A percentile compares a stretch with the other conserved stretches of the same genome.
Conservation (phyloP, 2,888 invertebrate genomes). For the Oligia latruncula region DNA sequence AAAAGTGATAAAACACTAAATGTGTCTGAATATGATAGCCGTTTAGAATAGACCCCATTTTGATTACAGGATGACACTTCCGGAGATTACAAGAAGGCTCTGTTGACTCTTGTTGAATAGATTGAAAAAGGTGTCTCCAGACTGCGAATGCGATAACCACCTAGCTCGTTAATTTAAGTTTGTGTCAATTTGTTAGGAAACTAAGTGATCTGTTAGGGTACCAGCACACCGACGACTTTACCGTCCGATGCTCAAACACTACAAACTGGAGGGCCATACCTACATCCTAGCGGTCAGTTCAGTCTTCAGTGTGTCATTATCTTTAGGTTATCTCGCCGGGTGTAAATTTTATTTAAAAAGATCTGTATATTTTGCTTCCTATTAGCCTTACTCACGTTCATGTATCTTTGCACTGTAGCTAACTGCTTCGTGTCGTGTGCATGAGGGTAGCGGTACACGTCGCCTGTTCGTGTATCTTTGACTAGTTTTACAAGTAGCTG, state of each 20-base stretch:
- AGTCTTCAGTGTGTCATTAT: conserved; percentile 70
- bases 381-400: conserved; percentile 78
- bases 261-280: conserved; percentile 22
- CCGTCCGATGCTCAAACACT: conserved; percentile 44
- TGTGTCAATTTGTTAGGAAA: conserved; percentile 85
- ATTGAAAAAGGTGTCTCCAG: conserved; percentile 72
- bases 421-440: conserved; percentile 82
- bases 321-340: conserved; percentile 73
- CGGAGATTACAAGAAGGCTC: conserved; percentile 97
- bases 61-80: conserved; percentile 96
- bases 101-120: conserved; percentile 95
- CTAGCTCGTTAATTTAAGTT: conserved; percentile 82
- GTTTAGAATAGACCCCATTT: conserved; percentile 81
- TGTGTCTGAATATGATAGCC: conserved; percentile 64
- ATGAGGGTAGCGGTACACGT: conserved; percentile 78
- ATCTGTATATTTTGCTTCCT: conserved; percentile 89
- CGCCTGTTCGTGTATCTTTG: conserved; percentile 61
- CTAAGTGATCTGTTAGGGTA: conserved; percentile 71
- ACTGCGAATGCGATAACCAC: conserved; percentile 76
- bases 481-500: conserved; percentile 83
- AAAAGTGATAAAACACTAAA: conserved; percentile 51
- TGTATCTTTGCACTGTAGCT: conserved; percentile 85
- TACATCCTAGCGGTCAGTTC: conserved; percentile 56
- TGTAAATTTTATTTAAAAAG: conserved; percentile 82
- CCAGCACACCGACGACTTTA: conserved; percentile 62